These are phyloP conservation scores for Pitta sordida DNA, from an alignment of 2,113 vertebrate genomes.

Conservation along the genomic window DNA sequence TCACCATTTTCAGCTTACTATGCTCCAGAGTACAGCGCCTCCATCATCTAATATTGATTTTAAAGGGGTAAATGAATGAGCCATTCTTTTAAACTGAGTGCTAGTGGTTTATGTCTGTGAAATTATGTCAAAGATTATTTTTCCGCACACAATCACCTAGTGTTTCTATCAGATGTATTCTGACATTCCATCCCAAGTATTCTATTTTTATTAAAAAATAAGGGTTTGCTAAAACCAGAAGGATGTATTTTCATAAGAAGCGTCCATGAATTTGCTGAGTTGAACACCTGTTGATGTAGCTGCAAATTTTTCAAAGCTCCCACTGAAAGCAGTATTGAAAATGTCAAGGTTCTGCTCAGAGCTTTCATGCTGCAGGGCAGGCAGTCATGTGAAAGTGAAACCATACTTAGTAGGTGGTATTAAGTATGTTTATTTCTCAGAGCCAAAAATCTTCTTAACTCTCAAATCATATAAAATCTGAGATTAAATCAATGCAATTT, in stretches of 20 bases:
- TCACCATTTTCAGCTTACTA: not conserved
- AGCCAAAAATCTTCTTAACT: constrained; percentile 11
- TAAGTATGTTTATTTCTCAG: constrained; percentile 4
- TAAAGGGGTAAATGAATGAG: not conserved
- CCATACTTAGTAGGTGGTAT: not conserved
- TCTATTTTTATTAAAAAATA: not conserved
- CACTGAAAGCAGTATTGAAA: not conserved
- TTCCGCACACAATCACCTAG: not conserved
- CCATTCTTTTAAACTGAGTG: not conserved
- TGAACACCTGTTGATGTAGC: not conserved
- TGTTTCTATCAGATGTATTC: not conserved
- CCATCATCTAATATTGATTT: not conserved
- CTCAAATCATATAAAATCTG: not conserved
- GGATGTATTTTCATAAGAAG: not conserved
- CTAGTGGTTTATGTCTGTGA: not conserved
- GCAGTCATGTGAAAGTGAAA: not conserved
- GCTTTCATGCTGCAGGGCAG: not conserved
- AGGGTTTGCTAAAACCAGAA: not conserved
- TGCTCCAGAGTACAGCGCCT: not conserved
- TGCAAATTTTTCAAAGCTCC: not conserved
- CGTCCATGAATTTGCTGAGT: not conserved
- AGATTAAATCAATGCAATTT: constrained; percentile 16
- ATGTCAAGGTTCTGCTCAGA: not conserved
- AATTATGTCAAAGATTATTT: not conserved
- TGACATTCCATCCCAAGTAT: not conserved